phyloP scores from a whole-genome alignment of 2,113 vertebrate genomes.

The Carassius gibelio region DNA sequence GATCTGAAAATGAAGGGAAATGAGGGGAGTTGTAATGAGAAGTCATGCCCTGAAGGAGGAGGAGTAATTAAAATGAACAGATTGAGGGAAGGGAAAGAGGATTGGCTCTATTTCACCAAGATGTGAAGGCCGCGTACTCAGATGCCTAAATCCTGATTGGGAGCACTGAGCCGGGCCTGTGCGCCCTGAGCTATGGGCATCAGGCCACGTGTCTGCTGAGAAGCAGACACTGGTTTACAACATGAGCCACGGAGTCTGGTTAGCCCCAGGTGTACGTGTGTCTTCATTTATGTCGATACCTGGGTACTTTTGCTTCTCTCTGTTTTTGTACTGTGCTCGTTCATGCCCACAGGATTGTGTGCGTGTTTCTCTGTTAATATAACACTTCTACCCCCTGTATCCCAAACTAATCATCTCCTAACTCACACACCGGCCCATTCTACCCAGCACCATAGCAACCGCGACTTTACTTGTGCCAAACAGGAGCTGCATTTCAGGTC shows the following conservation, averaged over 20 bases:
- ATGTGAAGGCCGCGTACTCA: not conserved
- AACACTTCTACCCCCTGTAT: conserved; percentile 42
- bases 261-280: conserved; percentile 10
- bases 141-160: conserved; percentile 35
- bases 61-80: conserved; percentile 39
- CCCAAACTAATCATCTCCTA: conserved; percentile 29
- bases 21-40: conserved; percentile 42
- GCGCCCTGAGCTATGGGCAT: not conserved
- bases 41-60: conserved; percentile 40
- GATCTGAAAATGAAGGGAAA: conserved; percentile 26
- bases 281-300: conserved; percentile 6
- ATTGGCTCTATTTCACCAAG: conserved; percentile 19
- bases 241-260: not conserved
- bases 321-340: conserved; percentile 16
- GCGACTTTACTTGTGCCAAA: not conserved
- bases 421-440: not conserved
- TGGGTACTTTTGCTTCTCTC: not conserved
- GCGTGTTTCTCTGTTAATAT: conserved; percentile 10
- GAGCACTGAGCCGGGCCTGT: conserved; percentile 18
- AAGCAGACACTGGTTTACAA: not conserved
- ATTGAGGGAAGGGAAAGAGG: conserved; percentile 23
- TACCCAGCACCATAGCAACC: conserved; percentile 2
- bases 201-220: not conserved
- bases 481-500: not conserved
- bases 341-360: conserved; percentile 26